phyloP scores from a whole-genome alignment of 2,797 vertebrate species.

The Spinus pinus region DNA sequence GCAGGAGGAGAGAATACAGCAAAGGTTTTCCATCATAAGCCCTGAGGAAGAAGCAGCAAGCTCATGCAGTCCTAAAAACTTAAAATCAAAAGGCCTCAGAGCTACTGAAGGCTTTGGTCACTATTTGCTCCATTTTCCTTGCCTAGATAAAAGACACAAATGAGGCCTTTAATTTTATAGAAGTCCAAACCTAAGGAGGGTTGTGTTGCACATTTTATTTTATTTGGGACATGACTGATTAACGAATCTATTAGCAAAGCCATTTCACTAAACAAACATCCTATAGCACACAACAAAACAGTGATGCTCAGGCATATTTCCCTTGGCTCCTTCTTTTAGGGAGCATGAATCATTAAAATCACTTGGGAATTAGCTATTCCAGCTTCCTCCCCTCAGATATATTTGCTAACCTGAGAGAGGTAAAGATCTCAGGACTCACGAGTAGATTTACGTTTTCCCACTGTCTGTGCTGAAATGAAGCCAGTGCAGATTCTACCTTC shows the following conservation, averaged over 20 bases:
- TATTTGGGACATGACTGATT: conserved; percentile 39
- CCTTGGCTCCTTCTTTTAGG: neutral
- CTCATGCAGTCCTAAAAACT: neutral
- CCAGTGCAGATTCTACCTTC: conserved; percentile 39
- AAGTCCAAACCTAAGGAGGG: conserved; percentile 21
- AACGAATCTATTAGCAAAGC: conserved; percentile 50
- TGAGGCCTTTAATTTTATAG: neutral
- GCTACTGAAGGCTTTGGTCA: neutral
- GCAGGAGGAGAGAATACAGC: neutral
- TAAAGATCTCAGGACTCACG: conserved; percentile 35
- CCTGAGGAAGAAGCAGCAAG: neutral
- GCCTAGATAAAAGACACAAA: neutral
- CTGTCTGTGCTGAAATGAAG: conserved; percentile 32
- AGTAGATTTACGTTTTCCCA: conserved; percentile 6
- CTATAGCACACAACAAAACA: conserved; percentile 8
- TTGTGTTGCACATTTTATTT: conserved; percentile 22
- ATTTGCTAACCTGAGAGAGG: neutral
- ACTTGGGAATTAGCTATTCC: neutral
- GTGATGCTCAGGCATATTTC: conserved; percentile 10
- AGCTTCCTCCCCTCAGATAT: neutral
- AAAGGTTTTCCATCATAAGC: neutral
- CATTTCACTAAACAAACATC: conserved; percentile 35
- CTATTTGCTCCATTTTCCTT: neutral
- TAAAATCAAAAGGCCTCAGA: neutral
- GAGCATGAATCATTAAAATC: conserved; percentile 36